Evolutionary conservation across 1,140 invertebrate species (phyloP), one percentile per base, ranked within the genome.

Genomic region (Acromyrmex heyeri): DNA sequence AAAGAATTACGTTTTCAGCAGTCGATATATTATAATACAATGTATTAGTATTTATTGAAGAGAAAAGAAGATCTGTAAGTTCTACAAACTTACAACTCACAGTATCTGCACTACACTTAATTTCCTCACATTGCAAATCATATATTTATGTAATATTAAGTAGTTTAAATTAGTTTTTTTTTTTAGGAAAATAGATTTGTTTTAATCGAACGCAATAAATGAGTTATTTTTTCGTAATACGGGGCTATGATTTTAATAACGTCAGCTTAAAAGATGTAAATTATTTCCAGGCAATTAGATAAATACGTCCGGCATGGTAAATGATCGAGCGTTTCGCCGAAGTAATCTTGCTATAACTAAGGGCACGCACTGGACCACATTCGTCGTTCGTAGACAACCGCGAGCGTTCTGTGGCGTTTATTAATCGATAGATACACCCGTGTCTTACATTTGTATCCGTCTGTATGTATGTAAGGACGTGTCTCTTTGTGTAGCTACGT

Each of bases 301-400:
- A 65, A 27, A 64, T 34, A 53, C 24, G 38, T 77, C 10, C 10
- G 44, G n/a, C 48, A 44, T 50, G 16, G 50, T 30, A 78, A 78
- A 85, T 78, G 70, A 78, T 78, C 57, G 75, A 85, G 50, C 73
- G 44, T 85, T 76, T 78, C 82, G 75, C 82, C 21, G 44, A 44
- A 30, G 7, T 62, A 55, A 85, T 77, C 34, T 77, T 21, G 50
- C 21, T 78, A 30, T 59, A 64, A 77, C 57, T 65, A 85, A 77
- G 62, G 50, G 70, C 82, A 85, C 48, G 82, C 67, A 21, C 38
- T n/a, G 69, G 83, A 88, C 88, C 70, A 83, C 64, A 86, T 89
- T 90, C 88, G 85, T 65, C 73, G 88, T 83, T 73, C 81, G 87
- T 79, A 87, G 87, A 87, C 82, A 83, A 83, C 89, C 75, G 72